Evolutionary conservation across 1,140 invertebrate genomes (phyloP).

Genomic region (Drosophila malerkotliana): DNA sequence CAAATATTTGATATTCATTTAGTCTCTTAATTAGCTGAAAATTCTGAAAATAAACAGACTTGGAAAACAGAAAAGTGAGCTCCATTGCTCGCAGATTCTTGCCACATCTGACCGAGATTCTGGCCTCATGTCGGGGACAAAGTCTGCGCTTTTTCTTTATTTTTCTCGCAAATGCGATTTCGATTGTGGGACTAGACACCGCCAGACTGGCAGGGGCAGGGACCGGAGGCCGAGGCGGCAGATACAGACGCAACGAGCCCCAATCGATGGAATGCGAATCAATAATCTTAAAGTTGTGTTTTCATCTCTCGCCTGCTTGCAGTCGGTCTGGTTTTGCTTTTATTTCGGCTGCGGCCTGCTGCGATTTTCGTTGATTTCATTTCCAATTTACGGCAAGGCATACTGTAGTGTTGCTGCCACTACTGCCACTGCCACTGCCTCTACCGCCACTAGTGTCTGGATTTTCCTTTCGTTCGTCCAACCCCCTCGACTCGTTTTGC

Average conservation of each 20-base stretch:
- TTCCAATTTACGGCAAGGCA: slow-evolving; percentile 10
- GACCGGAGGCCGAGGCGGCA: no score
- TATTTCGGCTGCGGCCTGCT: neutral
- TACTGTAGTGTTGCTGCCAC: no score
- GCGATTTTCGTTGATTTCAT: slow-evolving; percentile 5
- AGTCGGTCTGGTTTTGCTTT: slow-evolving; percentile 13
- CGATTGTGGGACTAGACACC: slow-evolving; percentile 11
- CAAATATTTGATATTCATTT: neutral
- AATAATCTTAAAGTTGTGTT: slow-evolving; percentile 52
- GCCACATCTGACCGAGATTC: slow-evolving; percentile 15
- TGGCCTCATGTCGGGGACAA: neutral
- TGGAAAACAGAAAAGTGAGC: neutral
- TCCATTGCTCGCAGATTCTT: slow-evolving; percentile 5
- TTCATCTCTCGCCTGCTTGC: slow-evolving; percentile 12
- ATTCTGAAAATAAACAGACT: neutral
- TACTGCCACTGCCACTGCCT: neutral
- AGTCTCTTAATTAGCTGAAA: slow-evolving; percentile 6
- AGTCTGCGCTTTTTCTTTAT: neutral
- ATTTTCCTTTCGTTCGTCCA: slow-evolving; percentile 38
- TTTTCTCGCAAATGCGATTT: slow-evolving; percentile 8
- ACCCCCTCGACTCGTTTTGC: slow-evolving; percentile 27
- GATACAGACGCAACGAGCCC: neutral
- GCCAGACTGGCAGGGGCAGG: neutral
- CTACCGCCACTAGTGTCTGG: neutral
- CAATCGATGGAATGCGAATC: slow-evolving; percentile 68